Base-by-base conservation (phyloP, 2,113 vertebrate genomes). In the Butorides virescens region DNA sequence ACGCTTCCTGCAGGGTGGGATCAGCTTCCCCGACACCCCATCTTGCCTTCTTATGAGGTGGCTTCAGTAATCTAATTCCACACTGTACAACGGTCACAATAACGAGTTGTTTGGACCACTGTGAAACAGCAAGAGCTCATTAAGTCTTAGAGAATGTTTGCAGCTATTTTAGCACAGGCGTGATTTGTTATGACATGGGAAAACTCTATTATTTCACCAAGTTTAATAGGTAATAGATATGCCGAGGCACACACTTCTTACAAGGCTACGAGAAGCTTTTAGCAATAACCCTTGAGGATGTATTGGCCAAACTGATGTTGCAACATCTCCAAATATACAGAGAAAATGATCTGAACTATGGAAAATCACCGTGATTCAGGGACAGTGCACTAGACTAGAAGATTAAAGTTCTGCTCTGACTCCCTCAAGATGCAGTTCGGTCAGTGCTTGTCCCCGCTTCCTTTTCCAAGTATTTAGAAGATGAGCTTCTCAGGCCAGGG, bases 71-170 rank as follows among this genome's bases (percentile, higher is more conserved):
- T 73, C 73, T 47, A 95, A 96, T 94, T 97, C 96, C 89, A 93
- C 67, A 62, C n/a, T 86, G 72, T 47, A 87, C 49, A 94, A 83
- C 91, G 95, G 90, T 84, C 96, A 97, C 63, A 90, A 59, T 91
- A 96, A 93, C 90, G 73, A 97, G 95, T 85, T 90, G 75, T 74
- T 74, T 80, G 89, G 88, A 93, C 61, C 94, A 94, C 95, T 90
- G 93, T 78, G 90, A 97, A 97, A 79, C 97, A 98, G 97, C 97
- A 94, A 95, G 96, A 97, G 88, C 71, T 92, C 94, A 97, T 97
- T 98, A 97, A 90, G 93, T 96, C 90, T 84, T 61, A 56, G 74
- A 88, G 95, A 95, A 93, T 85, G 96, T 97, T 97, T 97, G 94
- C 85, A 88, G 97, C 75, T 77, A 53, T 94, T 96, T 92, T 76